phyloP scores from a whole-genome alignment of 2,888 invertebrate genomes.

The Drosophila subquinaria region DNA sequence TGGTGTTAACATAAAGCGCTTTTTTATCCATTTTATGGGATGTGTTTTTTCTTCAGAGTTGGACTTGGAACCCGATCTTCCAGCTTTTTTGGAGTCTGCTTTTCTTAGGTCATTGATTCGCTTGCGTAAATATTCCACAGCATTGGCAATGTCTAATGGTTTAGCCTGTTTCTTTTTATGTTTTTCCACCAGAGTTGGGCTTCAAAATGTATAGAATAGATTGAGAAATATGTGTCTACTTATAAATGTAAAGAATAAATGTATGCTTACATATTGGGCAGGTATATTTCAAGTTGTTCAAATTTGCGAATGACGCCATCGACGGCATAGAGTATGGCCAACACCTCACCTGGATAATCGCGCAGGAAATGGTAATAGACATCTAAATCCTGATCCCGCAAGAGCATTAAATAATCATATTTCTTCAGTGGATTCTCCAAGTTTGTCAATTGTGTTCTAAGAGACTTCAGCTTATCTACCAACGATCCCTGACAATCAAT shows the following conservation, averaged over 20 bases:
- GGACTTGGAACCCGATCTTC: not conserved
- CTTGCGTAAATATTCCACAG: conserved; percentile 1
- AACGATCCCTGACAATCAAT: not conserved
- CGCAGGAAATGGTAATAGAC: conserved; percentile 38
- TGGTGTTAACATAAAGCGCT: not conserved
- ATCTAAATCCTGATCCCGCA: conserved; percentile 19
- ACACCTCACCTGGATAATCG: conserved; percentile 21
- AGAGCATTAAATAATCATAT: conserved; percentile 30
- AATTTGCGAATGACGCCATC: conserved; percentile 11
- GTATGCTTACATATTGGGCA: conserved; percentile 14
- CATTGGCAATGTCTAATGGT: not conserved
- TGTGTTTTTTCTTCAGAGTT: not conserved
- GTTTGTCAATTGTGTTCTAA: conserved; percentile 11
- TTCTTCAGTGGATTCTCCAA: conserved; percentile 16
- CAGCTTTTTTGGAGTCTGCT: not conserved
- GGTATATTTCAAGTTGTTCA: not conserved
- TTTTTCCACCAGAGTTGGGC: not conserved
- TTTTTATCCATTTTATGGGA: conserved; percentile 1
- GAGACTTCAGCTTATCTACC: not conserved
- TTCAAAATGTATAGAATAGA: not conserved
- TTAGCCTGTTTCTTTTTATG: not conserved
- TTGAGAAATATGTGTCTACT: not conserved
- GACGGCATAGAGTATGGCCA: conserved; percentile 15
- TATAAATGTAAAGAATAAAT: not conserved
- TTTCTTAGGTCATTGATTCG: not conserved